Percentiles rank a stretch among this genome's conserved stretches.
These are phyloP conservation scores for Lerista edwardsae DNA, from an alignment of 2,797 vertebrate genomes.

Conservation along the genomic window DNA sequence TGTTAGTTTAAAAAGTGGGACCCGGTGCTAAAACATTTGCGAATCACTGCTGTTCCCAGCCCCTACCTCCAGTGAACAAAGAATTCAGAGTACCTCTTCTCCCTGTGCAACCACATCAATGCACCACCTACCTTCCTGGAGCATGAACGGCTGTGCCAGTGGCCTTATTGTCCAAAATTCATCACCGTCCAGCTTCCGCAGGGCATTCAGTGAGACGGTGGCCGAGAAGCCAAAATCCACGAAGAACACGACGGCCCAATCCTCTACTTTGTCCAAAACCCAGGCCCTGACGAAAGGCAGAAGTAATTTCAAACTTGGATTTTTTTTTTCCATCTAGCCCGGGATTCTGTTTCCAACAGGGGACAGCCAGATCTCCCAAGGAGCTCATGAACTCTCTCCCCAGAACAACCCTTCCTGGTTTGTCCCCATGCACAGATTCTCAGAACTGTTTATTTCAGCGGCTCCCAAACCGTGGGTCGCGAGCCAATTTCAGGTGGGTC, in stretches of 20 bases:
- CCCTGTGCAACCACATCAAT: fast-evolving
- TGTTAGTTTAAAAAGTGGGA: too few species aligned
- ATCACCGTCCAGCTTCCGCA: conserved; percentile 16
- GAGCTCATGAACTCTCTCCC: too few species aligned
- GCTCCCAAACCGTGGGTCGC: too few species aligned
- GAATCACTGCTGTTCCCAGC: too few species aligned
- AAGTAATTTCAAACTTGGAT: fast-evolving
- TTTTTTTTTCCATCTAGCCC: too few species aligned
- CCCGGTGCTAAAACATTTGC: too few species aligned
- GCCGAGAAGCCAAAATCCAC: conserved; percentile 37
- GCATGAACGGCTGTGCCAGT: conserved; percentile 48
- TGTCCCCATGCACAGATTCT: too few species aligned
- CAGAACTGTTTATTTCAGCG: too few species aligned
- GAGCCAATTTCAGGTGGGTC: too few species aligned
- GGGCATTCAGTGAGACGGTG: neutral
- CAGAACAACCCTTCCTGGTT: too few species aligned
- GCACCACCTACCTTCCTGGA: conserved; percentile 36
- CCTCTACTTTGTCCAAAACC: conserved; percentile 28
- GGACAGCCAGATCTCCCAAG: neutral
- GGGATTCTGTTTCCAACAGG: neutral
- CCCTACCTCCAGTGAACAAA: too few species aligned
- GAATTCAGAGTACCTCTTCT: too few species aligned
- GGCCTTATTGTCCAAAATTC: conserved; percentile 45
- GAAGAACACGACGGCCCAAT: conserved; percentile 37
- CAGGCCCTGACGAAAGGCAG: conserved; percentile 38